Percentiles rank a stretch among this genome's conserved stretches.
Evolutionary conservation across 2,113 vertebrate genomes (phyloP).

Genomic region (Galbula dea): DNA sequence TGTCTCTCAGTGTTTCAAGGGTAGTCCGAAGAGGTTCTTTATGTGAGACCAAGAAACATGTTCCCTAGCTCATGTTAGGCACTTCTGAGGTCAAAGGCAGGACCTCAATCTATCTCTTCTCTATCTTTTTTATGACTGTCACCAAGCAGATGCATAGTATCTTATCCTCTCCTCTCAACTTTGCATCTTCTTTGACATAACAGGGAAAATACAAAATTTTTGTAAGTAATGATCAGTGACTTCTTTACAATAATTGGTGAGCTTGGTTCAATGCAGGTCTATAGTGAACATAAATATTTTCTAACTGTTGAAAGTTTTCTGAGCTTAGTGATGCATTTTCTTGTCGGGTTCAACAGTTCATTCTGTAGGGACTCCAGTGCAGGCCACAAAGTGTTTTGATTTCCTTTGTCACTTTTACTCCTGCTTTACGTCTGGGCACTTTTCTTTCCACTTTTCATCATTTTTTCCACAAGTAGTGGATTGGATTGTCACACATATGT

Average conservation of each 20-base stretch:
- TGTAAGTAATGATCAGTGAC: not conserved
- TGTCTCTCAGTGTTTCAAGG: not conserved
- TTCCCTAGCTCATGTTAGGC: not conserved
- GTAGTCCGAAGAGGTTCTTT: not conserved
- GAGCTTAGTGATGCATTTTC: not conserved
- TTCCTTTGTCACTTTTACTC: not conserved
- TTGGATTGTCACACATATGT: fast-evolving
- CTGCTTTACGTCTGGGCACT: not conserved
- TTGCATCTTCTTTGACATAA: not conserved
- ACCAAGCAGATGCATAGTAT: not conserved
- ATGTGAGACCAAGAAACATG: not conserved
- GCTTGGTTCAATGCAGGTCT: not conserved
- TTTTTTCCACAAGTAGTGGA: not conserved
- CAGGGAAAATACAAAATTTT: not conserved
- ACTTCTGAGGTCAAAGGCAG: not conserved
- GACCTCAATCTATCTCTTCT: not conserved
- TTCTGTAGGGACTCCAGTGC: not conserved
- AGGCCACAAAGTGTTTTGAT: not conserved
- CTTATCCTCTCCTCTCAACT: not conserved
- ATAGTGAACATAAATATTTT: not conserved
- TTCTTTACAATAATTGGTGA: not conserved
- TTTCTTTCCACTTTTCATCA: not conserved
- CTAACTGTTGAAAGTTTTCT: not conserved
- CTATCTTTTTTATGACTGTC: not conserved
- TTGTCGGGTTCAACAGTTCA: not conserved